Base-by-base conservation (phyloP, 2,797 vertebrate genomes). In the Urocyon cinereoargenteus region DNA sequence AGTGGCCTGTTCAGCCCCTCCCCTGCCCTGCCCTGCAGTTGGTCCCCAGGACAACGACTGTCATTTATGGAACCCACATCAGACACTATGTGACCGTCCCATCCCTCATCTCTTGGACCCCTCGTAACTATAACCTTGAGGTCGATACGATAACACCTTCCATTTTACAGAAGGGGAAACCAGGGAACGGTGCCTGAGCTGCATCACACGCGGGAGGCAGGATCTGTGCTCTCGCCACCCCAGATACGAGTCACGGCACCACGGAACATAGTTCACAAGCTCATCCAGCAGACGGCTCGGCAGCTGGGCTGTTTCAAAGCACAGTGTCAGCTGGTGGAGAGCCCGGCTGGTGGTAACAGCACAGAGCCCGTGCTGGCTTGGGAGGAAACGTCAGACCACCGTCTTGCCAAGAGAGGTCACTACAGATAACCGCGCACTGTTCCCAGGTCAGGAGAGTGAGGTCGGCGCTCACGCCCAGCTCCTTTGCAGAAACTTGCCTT, bases 41-140 rank as follows among this genome's bases (percentile, higher is more conserved):
- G 12, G 4, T 13, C 57, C 34, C 1, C 0, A 18, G 18, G 7
- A 5, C 26, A 3, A 8, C 34, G 3, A 49, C 78, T 12, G 26
- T 62, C 53, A 15, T 4, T 34, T 1, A 0, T 0, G 6, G 18
- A 34, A 14, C 84, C 36, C 0, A 0, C 4, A 1, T 16, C 15
- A 0, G 28, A 13, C 2, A 0, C 57, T 7, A 3, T 0, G 0
- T 6, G 1, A 57, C 22, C 3, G 0, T 45, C 28, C 9, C 4
- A 0, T 21, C 22, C n/a, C 31, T 51, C 14, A 0, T 51, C 64
- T 79, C 84, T 10, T 51, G 73, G 45, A 18, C 0, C 53, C 57
- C 49, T 34, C 21, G 3, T 28, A n/a, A 7, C 53, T 21, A 0
- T 21, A 11, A 34, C 26, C 66, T 55, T 24, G 26, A 40, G 21